These are phyloP conservation scores for Desmophyllum pertusum DNA, from an alignment of 92 coral and sea anemone genomes.

Conservation along the genomic window DNA sequence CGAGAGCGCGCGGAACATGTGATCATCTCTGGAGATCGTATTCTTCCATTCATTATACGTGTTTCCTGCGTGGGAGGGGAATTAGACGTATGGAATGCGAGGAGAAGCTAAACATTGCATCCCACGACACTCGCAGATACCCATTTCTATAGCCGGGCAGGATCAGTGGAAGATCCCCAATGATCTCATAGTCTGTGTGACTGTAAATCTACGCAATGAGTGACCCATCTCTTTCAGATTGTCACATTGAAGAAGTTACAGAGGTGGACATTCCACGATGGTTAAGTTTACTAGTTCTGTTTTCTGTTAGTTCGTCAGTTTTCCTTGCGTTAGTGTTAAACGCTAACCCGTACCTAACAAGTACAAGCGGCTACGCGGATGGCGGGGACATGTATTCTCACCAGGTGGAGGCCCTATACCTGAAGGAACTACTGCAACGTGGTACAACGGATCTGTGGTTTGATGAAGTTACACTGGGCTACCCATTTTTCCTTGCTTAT, in stretches of 20 bases:
- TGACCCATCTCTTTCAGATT: neutral
- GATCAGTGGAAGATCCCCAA: slow-evolving; percentile 2
- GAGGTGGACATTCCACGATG: slow-evolving; percentile 70
- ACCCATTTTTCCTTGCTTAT: slow-evolving; percentile 75
- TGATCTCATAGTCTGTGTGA: neutral
- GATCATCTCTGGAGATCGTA: neutral
- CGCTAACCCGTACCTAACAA: slow-evolving; percentile 59
- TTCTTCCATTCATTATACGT: neutral
- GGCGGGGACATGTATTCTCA: slow-evolving; percentile 81
- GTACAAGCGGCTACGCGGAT: slow-evolving; percentile 53
- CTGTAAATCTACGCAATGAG: slow-evolving; percentile 7
- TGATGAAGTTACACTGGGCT: slow-evolving; percentile 67
- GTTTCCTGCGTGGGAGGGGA: slow-evolving; percentile 36
- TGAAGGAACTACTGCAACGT: slow-evolving; percentile 55
- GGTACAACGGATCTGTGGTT: slow-evolving; percentile 80
- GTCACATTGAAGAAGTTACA: neutral
- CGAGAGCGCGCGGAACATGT: neutral
- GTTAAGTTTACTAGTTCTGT: slow-evolving; percentile 59
- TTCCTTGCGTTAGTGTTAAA: slow-evolving; percentile 50
- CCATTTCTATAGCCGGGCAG: neutral
- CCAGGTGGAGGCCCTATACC: slow-evolving; percentile 44
- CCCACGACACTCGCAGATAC: neutral
- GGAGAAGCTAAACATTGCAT: neutral
- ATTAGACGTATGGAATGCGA: neutral
- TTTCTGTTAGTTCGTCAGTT: slow-evolving; percentile 58